Conservation (phyloP, 2,113 vertebrate genomes). For the Strix aluco region DNA sequence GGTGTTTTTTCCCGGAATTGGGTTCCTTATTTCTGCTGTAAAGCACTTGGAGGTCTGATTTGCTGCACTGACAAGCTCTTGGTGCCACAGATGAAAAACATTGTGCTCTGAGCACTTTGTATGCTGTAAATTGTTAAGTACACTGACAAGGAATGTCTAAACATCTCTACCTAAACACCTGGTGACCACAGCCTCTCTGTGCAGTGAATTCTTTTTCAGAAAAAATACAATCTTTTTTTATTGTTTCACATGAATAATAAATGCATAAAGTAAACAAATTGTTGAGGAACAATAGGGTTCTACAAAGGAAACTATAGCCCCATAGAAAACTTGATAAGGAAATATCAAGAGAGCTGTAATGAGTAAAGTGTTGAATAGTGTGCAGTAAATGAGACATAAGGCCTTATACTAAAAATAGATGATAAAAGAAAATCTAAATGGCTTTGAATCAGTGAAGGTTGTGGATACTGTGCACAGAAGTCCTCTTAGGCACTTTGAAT, state of each 20-base stretch:
- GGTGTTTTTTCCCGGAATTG: not conserved
- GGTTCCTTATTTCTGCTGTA: not conserved
- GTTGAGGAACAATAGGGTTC: not conserved
- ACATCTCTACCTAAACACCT: not conserved
- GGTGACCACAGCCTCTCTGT: not conserved
- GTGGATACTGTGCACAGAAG: not conserved
- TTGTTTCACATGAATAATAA: not conserved
- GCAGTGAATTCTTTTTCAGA: not conserved
- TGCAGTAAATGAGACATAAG: not conserved
- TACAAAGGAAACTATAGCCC: not conserved
- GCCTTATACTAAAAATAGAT: not conserved
- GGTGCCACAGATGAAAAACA: not conserved
- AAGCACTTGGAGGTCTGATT: not conserved
- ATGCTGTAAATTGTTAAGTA: not conserved
- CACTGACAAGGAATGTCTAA: not conserved
- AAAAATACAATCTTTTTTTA: not conserved
- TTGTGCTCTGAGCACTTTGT: not conserved
- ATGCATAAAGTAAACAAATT: not conserved
- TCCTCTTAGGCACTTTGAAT: not conserved
- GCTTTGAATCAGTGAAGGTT: not conserved
- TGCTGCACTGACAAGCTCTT: not conserved
- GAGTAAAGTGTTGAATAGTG: not conserved
- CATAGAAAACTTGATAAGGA: not conserved
- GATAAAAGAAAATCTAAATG: not conserved
- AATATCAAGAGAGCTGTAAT: not conserved